phyloP scores from a whole-genome alignment of 2,888 invertebrate genomes.

The Mythimna pallens region DNA sequence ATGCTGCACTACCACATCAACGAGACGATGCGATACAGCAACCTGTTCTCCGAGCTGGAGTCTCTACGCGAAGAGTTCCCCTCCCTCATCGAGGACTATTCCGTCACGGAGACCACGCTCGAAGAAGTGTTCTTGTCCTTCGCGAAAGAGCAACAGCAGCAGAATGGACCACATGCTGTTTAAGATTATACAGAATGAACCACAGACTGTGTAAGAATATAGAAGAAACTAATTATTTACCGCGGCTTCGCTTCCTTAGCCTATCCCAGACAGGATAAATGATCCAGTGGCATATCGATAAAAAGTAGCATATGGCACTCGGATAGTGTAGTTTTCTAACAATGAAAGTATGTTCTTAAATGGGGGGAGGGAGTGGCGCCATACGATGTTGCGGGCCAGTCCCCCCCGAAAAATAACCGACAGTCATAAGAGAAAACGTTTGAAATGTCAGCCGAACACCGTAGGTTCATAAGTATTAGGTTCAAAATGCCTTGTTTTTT shows the following conservation, averaged over 20 bases:
- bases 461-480: too few species aligned
- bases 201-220: not conserved
- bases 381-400: too few species aligned
- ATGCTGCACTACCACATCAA: conserved; percentile 93
- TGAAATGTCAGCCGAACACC: too few species aligned
- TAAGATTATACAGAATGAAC: not conserved
- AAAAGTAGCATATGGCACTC: too few species aligned
- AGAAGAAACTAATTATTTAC: not conserved
- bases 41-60: conserved; percentile 92
- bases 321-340: too few species aligned
- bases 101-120: conserved; percentile 94
- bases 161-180: not conserved
- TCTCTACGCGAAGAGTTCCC: conserved; percentile 81
- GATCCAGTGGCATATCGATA: too few species aligned
- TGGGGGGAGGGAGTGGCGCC: too few species aligned
- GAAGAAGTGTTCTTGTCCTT: conserved; percentile 94
- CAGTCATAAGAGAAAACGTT: too few species aligned
- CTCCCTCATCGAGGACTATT: conserved; percentile 93
- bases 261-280: too few species aligned
- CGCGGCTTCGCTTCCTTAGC: not conserved
- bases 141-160: conserved; percentile 68
- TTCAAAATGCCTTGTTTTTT: too few species aligned
- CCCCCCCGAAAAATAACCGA: too few species aligned
- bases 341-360: too few species aligned
- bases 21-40: conserved; percentile 90